Percentiles rank a stretch among this genome's conserved stretches.
Conservation (phyloP, 2,113 vertebrate genomes). For the Sterna hirundo region DNA sequence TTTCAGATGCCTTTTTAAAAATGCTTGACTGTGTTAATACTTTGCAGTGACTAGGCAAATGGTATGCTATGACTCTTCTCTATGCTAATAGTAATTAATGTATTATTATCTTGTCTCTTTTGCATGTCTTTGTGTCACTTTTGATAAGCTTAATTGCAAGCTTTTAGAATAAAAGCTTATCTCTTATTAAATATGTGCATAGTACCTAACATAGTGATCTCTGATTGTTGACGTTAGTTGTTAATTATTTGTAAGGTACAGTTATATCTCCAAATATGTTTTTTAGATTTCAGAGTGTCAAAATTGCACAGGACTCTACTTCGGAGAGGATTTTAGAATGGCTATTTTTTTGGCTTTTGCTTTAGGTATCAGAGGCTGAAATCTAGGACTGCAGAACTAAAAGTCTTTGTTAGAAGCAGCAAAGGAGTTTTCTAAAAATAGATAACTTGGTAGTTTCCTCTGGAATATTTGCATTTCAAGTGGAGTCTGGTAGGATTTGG, state of each 20-base stretch:
- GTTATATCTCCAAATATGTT: background rate
- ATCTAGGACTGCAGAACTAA: background rate
- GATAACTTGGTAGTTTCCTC: background rate
- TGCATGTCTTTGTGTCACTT: conserved; percentile 19
- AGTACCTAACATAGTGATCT: background rate
- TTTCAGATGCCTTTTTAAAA: background rate
- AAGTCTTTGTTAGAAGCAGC: conserved; percentile 2
- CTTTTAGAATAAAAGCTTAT: conserved; percentile 38
- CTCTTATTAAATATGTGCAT: background rate
- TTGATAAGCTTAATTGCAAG: conserved; percentile 50
- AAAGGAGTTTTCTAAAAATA: conserved; percentile 26
- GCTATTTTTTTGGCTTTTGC: background rate
- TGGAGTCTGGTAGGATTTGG: background rate
- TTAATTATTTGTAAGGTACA: conserved; percentile 15
- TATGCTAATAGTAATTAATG: conserved; percentile 48
- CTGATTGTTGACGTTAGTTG: background rate
- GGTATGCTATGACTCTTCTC: conserved; percentile 50
- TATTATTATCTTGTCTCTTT: conserved; percentile 58
- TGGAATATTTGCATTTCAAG: conserved; percentile 30
- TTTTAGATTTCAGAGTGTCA: background rate
- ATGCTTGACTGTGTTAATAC: background rate
- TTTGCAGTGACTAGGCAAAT: conserved; percentile 56
- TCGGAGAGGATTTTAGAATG: background rate
- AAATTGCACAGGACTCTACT: background rate
- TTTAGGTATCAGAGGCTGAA: background rate